Conservation (phyloP, 2,888 invertebrate genomes). For the Volucella inanis region DNA sequence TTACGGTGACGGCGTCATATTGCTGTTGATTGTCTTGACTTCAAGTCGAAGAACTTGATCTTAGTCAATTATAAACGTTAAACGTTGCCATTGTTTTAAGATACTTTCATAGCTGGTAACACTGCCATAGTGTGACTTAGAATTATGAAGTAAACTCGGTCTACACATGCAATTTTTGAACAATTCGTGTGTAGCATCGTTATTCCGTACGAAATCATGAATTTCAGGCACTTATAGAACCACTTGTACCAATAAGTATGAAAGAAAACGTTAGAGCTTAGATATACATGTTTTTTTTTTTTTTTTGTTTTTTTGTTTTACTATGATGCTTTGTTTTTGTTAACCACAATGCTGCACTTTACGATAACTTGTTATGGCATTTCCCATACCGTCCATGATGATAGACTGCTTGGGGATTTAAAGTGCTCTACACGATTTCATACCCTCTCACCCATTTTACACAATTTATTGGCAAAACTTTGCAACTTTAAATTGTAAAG, state of each 20-base stretch:
- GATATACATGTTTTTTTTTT: neutral
- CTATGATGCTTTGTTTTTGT: too few species aligned
- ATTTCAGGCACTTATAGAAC: too few species aligned
- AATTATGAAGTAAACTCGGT: too few species aligned
- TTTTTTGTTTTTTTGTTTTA: too few species aligned
- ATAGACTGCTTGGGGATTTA: neutral
- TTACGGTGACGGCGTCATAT: too few species aligned
- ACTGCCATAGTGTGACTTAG: too few species aligned
- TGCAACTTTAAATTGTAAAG: constrained; percentile 8
- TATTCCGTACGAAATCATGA: neutral
- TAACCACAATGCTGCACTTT: constrained; percentile 9
- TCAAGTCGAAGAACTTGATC: too few species aligned
- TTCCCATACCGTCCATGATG: neutral
- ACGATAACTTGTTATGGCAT: neutral
- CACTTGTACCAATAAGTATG: neutral
- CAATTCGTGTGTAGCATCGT: neutral
- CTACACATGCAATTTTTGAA: too few species aligned
- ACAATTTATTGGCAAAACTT: neutral
- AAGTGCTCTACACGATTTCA: neutral
- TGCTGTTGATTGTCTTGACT: too few species aligned
- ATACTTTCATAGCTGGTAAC: too few species aligned
- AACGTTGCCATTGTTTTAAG: too few species aligned
- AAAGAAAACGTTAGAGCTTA: neutral
- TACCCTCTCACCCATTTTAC: neutral
- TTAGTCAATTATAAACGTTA: too few species aligned